phyloP scores from a whole-genome alignment of 2,797 vertebrate genomes.

The Girardinus metallicus region DNA sequence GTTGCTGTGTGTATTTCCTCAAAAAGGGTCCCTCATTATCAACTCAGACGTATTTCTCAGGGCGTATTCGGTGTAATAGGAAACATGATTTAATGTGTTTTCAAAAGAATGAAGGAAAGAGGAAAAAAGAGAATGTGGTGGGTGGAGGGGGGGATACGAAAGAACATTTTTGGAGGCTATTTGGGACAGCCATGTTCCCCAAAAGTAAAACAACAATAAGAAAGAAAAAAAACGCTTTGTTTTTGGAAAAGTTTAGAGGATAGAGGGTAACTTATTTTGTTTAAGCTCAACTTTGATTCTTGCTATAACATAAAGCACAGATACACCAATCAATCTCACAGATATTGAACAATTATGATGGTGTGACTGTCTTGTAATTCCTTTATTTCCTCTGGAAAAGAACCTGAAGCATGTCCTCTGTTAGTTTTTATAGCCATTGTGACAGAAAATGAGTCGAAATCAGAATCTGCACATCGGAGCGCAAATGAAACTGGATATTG shows the following conservation, averaged over 20 bases:
- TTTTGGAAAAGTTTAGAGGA: constrained; percentile 38
- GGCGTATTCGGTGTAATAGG: constrained; percentile 56
- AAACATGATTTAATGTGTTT: constrained; percentile 76
- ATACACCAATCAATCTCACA: not conserved
- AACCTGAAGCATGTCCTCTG: not conserved
- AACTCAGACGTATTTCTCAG: constrained; percentile 66
- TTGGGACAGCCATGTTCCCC: constrained; percentile 65
- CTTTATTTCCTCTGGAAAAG: not conserved
- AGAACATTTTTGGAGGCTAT: constrained; percentile 62
- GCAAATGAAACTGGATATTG: not conserved
- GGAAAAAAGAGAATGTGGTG: constrained; percentile 11
- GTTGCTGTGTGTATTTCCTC: constrained; percentile 74
- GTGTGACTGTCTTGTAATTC: not conserved
- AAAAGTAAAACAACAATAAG: constrained; percentile 65
- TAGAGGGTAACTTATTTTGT: constrained; percentile 43
- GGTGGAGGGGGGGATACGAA: constrained; percentile 10
- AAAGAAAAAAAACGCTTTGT: constrained; percentile 37
- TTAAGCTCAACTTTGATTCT: constrained; percentile 67
- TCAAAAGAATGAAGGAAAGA: constrained; percentile 54
- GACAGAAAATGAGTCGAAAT: not conserved
- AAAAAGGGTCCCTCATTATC: constrained; percentile 71
- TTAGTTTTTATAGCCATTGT: not conserved
- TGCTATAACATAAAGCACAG: constrained; percentile 70
- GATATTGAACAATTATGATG: not conserved
- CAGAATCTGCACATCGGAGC: not conserved